Evolutionary conservation across 2,888 invertebrate species (phyloP).

Genomic region (Polymixis lichenea): DNA sequence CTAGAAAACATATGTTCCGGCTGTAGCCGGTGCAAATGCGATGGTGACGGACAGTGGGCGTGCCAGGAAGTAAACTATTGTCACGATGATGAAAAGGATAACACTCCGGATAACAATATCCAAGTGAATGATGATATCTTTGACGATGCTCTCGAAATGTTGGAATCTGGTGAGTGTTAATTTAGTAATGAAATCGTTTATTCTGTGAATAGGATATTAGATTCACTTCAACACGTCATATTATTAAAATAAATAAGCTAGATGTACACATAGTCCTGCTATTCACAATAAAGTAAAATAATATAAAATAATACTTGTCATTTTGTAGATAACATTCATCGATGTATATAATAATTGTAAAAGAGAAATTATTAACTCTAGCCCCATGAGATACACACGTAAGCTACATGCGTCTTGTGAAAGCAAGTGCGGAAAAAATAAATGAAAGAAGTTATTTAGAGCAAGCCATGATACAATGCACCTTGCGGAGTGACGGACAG

Average conservation of each 20-base stretch:
- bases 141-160: slow-evolving; percentile 43
- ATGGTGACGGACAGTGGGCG: slow-evolving; percentile 72
- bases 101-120: not conserved
- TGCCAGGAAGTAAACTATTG: slow-evolving; percentile 74
- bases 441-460: not conserved
- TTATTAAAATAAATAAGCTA: too few species aligned
- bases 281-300: too few species aligned
- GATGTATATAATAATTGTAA: too few species aligned
- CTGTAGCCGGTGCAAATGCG: slow-evolving; percentile 79
- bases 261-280: too few species aligned
- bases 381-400: too few species aligned
- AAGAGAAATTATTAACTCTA: too few species aligned
- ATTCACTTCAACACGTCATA: too few species aligned
- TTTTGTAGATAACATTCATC: too few species aligned
- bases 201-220: too few species aligned
- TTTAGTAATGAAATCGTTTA: too few species aligned
- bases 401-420: not conserved
- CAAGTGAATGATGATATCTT: slow-evolving; percentile 32
- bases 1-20: slow-evolving; percentile 81
- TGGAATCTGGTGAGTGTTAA: slow-evolving; percentile 39
- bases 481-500: too few species aligned
- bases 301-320: too few species aligned
- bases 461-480: not conserved
- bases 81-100: slow-evolving; percentile 22
- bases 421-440: not conserved